Base-by-base conservation (phyloP, 2,888 invertebrate species). In the Lasioglossum leucozonium region DNA sequence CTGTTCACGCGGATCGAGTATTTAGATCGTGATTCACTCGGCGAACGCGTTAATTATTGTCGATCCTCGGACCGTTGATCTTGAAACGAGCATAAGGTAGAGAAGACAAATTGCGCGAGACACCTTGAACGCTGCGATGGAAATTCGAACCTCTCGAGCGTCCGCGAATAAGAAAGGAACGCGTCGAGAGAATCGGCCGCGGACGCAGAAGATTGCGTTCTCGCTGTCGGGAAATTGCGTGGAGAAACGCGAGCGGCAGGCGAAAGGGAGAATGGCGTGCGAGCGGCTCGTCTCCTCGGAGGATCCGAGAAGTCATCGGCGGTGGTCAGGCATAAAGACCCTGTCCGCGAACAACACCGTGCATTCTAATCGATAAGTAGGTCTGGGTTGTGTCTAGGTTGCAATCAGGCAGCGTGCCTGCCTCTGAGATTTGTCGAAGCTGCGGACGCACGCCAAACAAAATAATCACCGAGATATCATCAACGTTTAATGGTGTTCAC, bases 331-430 rank as follows among this genome's bases (percentile, higher is more conserved):
- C 44, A 44, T 42, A 44, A 72, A 72, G 72, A 18, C 72, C 40
- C 44, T 30, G 51, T 51, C 47, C 5, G 58, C 22, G 42, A 47
- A 72, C 26, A 75, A 71, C n/a, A n/a, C 77, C 44, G 75, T 18
- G 79, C 22, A 81, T 79, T 77, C 73, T 79, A 73, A 79, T 78
- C 75, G 78, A 85, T 79, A 85, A 81, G 78, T 81, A 81, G 86
- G 86, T 86, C 86, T 86, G 86, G 86, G 86, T 86, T 86, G 84
- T 58, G 77, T 85, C 85, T 85, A 84, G 76, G 85, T 77, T 80
- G 84, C 47, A 65, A 85, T 77, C 77, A 44, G 26, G 16, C 34
- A 10, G 72, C 81, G 67, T 69, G 44, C 51, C 69, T 69, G 44
- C 51, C 69, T 65, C 71, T 79, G 78, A 78, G 79, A 84, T 85